These are phyloP conservation scores for Clitarchus hookeri DNA, from an alignment of 2,888 invertebrate genomes.

Conservation along the genomic window DNA sequence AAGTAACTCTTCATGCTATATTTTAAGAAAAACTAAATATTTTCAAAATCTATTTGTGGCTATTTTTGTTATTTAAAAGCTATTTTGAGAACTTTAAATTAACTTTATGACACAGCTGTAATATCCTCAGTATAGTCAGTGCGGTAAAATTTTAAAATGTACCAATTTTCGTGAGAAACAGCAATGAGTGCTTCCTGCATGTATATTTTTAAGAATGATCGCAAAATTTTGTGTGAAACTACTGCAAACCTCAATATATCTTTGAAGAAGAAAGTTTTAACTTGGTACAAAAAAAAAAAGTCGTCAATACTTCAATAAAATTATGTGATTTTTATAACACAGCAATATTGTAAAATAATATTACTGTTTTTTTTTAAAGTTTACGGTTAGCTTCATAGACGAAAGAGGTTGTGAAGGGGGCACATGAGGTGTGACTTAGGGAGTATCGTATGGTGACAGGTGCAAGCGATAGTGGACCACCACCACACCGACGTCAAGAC, in stretches of 20 bases:
- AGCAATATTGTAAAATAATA: no score
- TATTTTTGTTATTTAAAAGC: not conserved
- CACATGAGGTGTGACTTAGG: not conserved
- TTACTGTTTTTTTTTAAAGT: no score
- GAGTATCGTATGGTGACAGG: conserved; percentile 60
- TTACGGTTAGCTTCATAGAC: not conserved
- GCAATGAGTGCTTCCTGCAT: no score
- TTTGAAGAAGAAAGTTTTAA: not conserved
- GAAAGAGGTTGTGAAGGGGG: not conserved
- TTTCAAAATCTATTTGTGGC: no score
- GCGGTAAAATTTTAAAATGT: no score
- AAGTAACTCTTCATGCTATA: no score
- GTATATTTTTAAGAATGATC: not conserved
- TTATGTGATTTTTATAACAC: not conserved
- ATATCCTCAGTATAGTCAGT: not conserved
- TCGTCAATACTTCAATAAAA: not conserved
- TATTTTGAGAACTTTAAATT: not conserved
- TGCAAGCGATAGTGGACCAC: conserved; percentile 92
- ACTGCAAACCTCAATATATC: no score
- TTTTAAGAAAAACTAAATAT: no score
- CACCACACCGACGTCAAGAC: conserved; percentile 74
- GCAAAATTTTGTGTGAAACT: not conserved
- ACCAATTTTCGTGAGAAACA: not conserved
- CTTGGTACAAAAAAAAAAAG: not conserved
- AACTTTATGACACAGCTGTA: not conserved